Conservation (phyloP, 2,888 invertebrate species). For the Hypomecis punctinalis region DNA sequence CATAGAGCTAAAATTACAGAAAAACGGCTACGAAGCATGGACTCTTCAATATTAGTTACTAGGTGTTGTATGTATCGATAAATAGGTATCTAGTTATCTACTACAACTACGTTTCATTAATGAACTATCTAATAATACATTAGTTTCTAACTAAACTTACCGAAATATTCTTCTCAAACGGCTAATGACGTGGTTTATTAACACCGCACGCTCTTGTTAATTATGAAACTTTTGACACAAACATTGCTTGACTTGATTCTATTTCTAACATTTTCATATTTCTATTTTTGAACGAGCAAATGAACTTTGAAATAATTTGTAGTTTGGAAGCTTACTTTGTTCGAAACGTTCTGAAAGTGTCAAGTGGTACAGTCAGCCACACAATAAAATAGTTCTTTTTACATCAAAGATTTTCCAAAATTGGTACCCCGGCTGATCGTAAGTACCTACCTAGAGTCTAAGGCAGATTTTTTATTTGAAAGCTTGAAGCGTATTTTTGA, state of each 20-base stretch:
- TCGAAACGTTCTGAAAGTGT: too few relatives aligned
- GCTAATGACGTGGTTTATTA: slow-evolving; percentile 83
- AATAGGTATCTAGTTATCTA: not conserved
- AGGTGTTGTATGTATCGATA: too few relatives aligned
- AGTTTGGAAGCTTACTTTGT: not conserved
- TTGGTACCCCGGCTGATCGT: too few relatives aligned
- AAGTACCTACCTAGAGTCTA: too few relatives aligned
- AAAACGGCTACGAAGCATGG: too few relatives aligned
- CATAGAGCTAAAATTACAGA: too few relatives aligned
- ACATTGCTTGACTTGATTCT: slow-evolving; percentile 7
- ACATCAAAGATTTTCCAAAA: too few relatives aligned
- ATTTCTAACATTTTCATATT: slow-evolving; percentile 11
- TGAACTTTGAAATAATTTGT: not conserved
- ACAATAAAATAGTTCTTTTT: too few relatives aligned
- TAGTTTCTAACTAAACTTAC: slow-evolving; percentile 60
- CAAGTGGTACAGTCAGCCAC: too few relatives aligned
- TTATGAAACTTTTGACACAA: slow-evolving; percentile 27
- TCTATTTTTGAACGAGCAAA: not conserved
- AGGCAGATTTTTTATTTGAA: too few relatives aligned
- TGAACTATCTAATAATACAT: not conserved
- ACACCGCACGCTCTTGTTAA: slow-evolving; percentile 57
- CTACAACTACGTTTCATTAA: slow-evolving; percentile 1
- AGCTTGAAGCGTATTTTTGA: too few relatives aligned
- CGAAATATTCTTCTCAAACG: slow-evolving; percentile 83
- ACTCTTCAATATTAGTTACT: too few relatives aligned